These are phyloP conservation scores for Lethenteron camtschaticum DNA, from an alignment of 2,113 vertebrate genomes.

Conservation along the genomic window DNA sequence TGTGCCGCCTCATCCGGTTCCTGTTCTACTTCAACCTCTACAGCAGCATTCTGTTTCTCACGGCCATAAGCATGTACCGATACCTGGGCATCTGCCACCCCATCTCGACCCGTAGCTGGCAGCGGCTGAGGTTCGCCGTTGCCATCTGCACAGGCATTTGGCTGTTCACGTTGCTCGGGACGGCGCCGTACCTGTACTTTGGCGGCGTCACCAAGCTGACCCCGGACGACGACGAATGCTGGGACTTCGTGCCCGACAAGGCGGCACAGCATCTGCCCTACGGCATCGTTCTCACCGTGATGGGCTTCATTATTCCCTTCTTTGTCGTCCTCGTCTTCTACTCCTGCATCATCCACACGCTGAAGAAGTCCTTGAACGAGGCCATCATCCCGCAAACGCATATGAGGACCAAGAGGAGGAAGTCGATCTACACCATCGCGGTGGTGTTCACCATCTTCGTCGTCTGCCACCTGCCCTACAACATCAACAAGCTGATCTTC, in stretches of 20 bases:
- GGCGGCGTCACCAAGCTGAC: slow-evolving; percentile 41
- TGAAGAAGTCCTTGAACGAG: slow-evolving; percentile 34
- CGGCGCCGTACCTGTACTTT: too few relatives aligned
- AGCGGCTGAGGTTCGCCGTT: too few relatives aligned
- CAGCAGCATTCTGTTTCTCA: slow-evolving; percentile 57
- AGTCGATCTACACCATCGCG: slow-evolving; percentile 76
- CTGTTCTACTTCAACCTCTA: slow-evolving; percentile 53
- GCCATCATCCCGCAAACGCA: slow-evolving; percentile 12
- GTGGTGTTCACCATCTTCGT: slow-evolving; percentile 55
- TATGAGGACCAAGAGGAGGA: slow-evolving; percentile 28
- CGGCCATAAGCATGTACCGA: slow-evolving; percentile 47
- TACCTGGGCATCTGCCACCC: slow-evolving; percentile 30
- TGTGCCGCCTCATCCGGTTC: slow-evolving; percentile 45
- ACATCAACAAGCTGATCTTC: slow-evolving; percentile 65
- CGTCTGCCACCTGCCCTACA: slow-evolving; percentile 78
- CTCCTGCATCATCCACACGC: slow-evolving; percentile 54
- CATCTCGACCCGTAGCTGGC: neutral
- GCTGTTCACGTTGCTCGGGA: too few relatives aligned
- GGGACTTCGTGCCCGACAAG: too few relatives aligned
- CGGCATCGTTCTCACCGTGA: slow-evolving; percentile 43
- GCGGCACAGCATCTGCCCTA: slow-evolving; percentile 30
- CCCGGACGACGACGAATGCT: slow-evolving; percentile 20
- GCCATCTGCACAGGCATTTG: too few relatives aligned
- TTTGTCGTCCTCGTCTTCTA: slow-evolving; percentile 33
- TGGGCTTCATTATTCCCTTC: slow-evolving; percentile 62